Percentiles rank a stretch among this genome's conserved stretches.
These are phyloP conservation scores for Pollenia griseotomentosa DNA, from an alignment of 2,888 invertebrate species.

Conservation along the genomic window DNA sequence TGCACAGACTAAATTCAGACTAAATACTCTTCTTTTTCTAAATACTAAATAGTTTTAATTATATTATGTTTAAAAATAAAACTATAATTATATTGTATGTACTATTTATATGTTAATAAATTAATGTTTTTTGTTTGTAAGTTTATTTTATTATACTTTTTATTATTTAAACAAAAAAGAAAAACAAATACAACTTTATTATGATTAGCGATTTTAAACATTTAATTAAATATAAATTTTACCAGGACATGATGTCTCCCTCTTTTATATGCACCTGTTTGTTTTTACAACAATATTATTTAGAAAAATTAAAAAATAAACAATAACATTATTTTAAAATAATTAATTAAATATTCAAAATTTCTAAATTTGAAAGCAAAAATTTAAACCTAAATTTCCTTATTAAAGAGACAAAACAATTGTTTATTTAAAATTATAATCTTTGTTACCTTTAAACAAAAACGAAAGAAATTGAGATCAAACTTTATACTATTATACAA, in stretches of 20 bases:
- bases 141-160: constrained; percentile 53
- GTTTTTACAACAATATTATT: constrained; percentile 19
- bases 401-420: constrained; percentile 44
- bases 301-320: constrained; percentile 5
- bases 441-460: constrained; percentile 61
- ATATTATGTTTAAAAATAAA: constrained; percentile 10
- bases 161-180: background rate
- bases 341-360: constrained; percentile 55
- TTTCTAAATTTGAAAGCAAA: constrained; percentile 73
- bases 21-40: constrained; percentile 35
- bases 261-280: constrained; percentile 42
- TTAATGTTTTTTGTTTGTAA: constrained; percentile 69
- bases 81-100: constrained; percentile 49
- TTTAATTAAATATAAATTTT: constrained; percentile 40
- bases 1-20: constrained; percentile 31
- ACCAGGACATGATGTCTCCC: constrained; percentile 6
- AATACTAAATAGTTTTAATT: constrained; percentile 33
- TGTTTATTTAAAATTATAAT: constrained; percentile 78
- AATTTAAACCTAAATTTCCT: constrained; percentile 76
- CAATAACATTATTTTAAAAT: constrained; percentile 25
- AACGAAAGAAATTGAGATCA: constrained; percentile 71
- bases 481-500: constrained; percentile 42
- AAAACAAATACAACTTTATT: constrained; percentile 17
- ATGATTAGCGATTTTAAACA: constrained; percentile 40
- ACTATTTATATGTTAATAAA: constrained; percentile 67